Base-by-base conservation (phyloP, 1,140 invertebrate genomes). In the Atta cephalotes region DNA sequence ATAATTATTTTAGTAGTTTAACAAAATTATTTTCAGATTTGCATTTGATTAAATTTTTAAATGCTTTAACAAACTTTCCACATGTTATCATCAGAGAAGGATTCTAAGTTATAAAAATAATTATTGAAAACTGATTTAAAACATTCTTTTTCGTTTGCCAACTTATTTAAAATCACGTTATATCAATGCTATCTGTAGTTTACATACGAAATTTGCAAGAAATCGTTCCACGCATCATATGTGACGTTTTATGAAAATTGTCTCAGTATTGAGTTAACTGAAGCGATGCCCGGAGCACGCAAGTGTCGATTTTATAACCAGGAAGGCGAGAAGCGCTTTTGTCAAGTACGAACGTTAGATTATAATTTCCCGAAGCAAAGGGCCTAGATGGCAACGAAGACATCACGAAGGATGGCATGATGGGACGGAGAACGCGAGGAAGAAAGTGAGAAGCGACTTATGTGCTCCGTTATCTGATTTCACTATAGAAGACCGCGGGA, bases 401-500 rank as follows among this genome's bases (percentile, higher is more conserved):
- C 21, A 35, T 0, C 14, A 10, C 7, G 16, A n/a, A 28, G n/a
- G 39, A 28, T 45, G 35, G 7, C 56, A 25, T 14, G 49, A 58
- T 35, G 58, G n/a, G 45, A 68, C n/a, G 51, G 35, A 16, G 63
- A n/a, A 21, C 58, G 28, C 28, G 56, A 72, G 56, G 74, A 89
- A 78, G 62, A 87, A 78, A 81, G 68, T 62, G 87, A 86, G 81
- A 84, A 81, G 49, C 65, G 76, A 60, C 53, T 51, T 12, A 62
- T 45, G 28, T 28, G 85, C 58, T 60, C 76, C 78, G 89, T 86
- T 90, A 90, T 90, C 82, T 72, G 58, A 49, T 62, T 89, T 70
- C 39, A 28, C 39, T 86, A 86, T 87, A 88, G 91, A 92, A 89
- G 81, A 84, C 86, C 12, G 80, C 65, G 80, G 88, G 89, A 91